Evolutionary conservation across 2,888 invertebrate species (phyloP).

Genomic region (Glyphotaelius pellucidus): DNA sequence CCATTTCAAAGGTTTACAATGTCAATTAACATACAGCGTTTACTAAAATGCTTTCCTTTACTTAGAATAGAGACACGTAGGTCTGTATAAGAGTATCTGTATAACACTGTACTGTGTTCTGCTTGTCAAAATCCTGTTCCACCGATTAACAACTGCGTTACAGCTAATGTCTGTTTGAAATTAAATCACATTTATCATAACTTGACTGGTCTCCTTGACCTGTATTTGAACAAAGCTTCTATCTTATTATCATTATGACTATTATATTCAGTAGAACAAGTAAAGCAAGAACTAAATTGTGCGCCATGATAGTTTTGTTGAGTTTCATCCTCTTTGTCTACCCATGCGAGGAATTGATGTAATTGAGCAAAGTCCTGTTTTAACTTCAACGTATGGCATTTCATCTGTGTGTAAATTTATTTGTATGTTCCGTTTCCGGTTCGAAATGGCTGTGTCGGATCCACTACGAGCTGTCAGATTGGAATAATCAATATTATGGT

Average conservation of each 20-base stretch:
- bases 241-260: not conserved
- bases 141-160: not conserved
- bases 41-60: not conserved
- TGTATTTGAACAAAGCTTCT: conserved; percentile 2
- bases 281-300: not conserved
- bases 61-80: not conserved
- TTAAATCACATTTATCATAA: not conserved
- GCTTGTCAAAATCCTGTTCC: not conserved
- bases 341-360: not conserved
- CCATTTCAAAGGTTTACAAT: not conserved
- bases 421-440: too few relatives aligned
- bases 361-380: too few relatives aligned
- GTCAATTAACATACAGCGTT: not conserved
- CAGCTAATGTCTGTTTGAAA: not conserved
- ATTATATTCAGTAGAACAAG: not conserved
- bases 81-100: not conserved
- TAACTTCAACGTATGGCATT: too few relatives aligned
- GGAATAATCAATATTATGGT: too few relatives aligned
- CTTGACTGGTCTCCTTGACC: not conserved
- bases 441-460: too few relatives aligned
- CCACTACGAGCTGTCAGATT: too few relatives aligned
- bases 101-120: not conserved
- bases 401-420: too few relatives aligned
- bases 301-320: not conserved
- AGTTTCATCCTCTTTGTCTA: not conserved